Percentiles rank a stretch among this genome's conserved stretches.
Evolutionary conservation across 2,113 vertebrate genomes (phyloP).

Genomic region (Haemorhous mexicanus): DNA sequence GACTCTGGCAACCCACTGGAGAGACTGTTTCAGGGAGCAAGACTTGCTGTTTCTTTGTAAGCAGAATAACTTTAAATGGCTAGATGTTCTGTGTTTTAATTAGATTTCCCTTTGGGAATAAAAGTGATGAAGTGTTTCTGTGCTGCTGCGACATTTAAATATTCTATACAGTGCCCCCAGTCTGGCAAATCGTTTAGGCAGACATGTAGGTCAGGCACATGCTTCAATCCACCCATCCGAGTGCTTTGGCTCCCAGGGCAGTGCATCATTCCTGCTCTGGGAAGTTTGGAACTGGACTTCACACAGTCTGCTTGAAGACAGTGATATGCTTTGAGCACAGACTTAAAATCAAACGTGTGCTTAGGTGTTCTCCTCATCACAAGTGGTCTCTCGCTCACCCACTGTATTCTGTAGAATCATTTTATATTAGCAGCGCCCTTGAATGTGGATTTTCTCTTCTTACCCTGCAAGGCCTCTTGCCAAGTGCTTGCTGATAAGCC

Average conservation of each 20-base stretch:
- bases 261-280: background rate
- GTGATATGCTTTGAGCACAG: background rate
- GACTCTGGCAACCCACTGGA: background rate
- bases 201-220: fast-evolving
- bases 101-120: background rate
- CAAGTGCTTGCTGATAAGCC: background rate
- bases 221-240: background rate
- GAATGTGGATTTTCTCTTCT: background rate
- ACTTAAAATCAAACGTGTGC: background rate
- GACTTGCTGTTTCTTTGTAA: background rate
- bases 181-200: background rate
- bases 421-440: background rate
- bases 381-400: background rate
- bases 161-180: background rate
- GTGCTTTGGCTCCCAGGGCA: background rate
- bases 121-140: background rate
- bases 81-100: background rate
- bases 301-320: background rate
- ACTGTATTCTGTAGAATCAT: background rate
- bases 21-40: background rate
- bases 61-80: background rate
- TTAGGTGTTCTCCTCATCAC: background rate
- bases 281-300: background rate
- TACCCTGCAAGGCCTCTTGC: background rate
- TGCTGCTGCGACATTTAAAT: background rate